Percentiles rank a stretch among this genome's conserved stretches.
Evolutionary conservation across 2,113 vertebrate genomes (phyloP).

Genomic region (Prietella phreatophila): DNA sequence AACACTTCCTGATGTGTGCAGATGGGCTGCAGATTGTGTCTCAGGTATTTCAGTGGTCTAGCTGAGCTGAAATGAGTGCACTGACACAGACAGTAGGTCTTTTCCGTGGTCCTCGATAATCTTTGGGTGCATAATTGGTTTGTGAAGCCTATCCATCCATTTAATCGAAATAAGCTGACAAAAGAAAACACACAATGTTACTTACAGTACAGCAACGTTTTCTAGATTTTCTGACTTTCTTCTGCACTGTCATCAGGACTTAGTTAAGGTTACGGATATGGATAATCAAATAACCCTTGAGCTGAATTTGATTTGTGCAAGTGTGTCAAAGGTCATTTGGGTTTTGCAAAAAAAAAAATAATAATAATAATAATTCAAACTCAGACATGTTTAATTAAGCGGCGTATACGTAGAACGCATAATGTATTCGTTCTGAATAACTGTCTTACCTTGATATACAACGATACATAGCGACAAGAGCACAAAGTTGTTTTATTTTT

Average conservation of each 20-base stretch:
- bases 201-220: not conserved
- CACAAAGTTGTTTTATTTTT: not conserved
- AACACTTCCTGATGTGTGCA: slow-evolving; percentile 35
- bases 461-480: slow-evolving; percentile 57
- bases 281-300: not conserved
- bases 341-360: not conserved
- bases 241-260: slow-evolving; percentile 55
- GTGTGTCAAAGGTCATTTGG: slow-evolving; percentile 45
- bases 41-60: slow-evolving; percentile 49
- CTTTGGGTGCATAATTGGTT: slow-evolving; percentile 20
- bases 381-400: not conserved
- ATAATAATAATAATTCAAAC: not conserved
- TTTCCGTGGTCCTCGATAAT: slow-evolving; percentile 16
- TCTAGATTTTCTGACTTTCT: not conserved
- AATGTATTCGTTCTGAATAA: not conserved
- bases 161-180: slow-evolving; percentile 38
- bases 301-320: not conserved
- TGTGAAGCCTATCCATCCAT: slow-evolving; percentile 13
- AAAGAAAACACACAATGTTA: not conserved
- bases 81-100: not conserved
- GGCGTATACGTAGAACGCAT: not conserved
- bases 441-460: slow-evolving; percentile 60
- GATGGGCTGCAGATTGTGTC: slow-evolving; percentile 6
- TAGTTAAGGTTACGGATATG: not conserved
- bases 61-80: slow-evolving; percentile 22